Evolutionary conservation across 2,888 invertebrate species (phyloP).

Genomic region (Epinotia ramella): DNA sequence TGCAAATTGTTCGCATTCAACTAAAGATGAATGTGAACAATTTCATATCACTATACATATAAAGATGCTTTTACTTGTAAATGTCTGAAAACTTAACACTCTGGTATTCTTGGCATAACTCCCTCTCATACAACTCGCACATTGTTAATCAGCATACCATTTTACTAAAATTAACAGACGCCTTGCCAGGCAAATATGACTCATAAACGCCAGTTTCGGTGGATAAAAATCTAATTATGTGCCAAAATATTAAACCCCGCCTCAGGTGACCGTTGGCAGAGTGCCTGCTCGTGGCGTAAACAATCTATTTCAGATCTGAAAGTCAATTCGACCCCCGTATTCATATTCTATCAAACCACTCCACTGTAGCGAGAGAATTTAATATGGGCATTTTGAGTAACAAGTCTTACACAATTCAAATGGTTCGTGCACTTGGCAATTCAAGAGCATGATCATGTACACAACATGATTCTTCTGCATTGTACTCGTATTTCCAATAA

Average conservation of each 20-base stretch:
- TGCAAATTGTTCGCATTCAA: conserved; percentile 22
- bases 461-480: background rate
- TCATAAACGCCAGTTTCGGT: conserved; percentile 57
- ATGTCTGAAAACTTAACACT: background rate
- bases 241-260: conserved; percentile 75
- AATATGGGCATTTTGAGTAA: conserved; percentile 21
- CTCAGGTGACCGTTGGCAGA: conserved; percentile 79
- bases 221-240: conserved; percentile 73
- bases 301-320: conserved; percentile 82
- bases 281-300: conserved; percentile 80
- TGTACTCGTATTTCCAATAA: conserved; percentile 1
- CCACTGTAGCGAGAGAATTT: conserved; percentile 50
- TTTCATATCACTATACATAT: background rate
- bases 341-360: conserved; percentile 63
- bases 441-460: background rate
- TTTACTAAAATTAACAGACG: conserved; percentile 28
- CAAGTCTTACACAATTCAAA: conserved; percentile 8
- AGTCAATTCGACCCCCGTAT: conserved; percentile 69
- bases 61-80: background rate
- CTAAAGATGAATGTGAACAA: too few relatives aligned
- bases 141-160: conserved; percentile 28
- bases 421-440: background rate
- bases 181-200: conserved; percentile 53
- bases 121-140: conserved; percentile 18
- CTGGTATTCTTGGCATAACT: background rate